Evolutionary conservation across 2,113 vertebrate species (phyloP).

Genomic region (Rhinogobius similis): DNA sequence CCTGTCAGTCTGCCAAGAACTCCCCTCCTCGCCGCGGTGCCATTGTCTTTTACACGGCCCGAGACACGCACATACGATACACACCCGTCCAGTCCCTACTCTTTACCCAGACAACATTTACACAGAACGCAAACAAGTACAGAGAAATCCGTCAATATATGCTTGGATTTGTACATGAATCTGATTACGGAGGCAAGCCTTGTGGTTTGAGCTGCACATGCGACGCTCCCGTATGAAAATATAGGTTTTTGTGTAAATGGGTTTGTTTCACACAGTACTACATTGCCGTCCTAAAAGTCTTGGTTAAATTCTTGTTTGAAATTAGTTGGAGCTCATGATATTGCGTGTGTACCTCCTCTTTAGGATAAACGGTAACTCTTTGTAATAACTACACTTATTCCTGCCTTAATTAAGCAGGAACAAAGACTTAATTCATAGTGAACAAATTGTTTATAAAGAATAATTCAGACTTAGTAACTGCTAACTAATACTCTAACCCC

Average conservation of each 20-base stretch:
- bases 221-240: not conserved
- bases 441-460: too few relatives aligned
- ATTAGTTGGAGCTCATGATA: not conserved
- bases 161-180: not conserved
- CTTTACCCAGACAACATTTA: slow-evolving; percentile 11
- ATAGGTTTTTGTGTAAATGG: not conserved
- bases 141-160: not conserved
- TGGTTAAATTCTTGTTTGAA: too few relatives aligned
- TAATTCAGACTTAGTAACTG: too few relatives aligned
- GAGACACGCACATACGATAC: slow-evolving; percentile 14
- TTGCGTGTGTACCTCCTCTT: too few relatives aligned
- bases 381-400: too few relatives aligned
- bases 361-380: too few relatives aligned
- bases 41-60: slow-evolving; percentile 54
- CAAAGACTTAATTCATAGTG: too few relatives aligned
- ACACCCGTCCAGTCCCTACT: not conserved
- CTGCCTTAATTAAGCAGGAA: too few relatives aligned
- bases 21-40: slow-evolving; percentile 35
- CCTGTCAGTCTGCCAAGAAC: slow-evolving; percentile 66
- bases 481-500: too few relatives aligned
- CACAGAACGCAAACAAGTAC: slow-evolving; percentile 24
- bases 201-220: not conserved
- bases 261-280: too few relatives aligned
- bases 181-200: not conserved
- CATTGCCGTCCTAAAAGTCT: too few relatives aligned